Conservation (phyloP, 2,888 invertebrate genomes). For the Galerucella pusilla region DNA sequence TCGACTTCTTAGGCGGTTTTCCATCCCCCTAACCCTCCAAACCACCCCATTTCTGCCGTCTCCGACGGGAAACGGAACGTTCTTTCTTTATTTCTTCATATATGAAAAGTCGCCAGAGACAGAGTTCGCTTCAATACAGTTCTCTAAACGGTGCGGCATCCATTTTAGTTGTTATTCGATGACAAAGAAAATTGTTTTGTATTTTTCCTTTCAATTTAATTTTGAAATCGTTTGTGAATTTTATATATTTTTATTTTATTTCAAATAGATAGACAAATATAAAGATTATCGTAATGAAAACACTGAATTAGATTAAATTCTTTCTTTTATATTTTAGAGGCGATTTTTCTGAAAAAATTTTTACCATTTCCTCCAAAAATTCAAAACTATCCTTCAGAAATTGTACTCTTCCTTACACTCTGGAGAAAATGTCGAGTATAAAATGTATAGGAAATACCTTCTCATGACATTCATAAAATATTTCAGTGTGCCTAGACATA, state of each 20-base stretch:
- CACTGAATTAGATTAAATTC: no score
- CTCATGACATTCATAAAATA: no score
- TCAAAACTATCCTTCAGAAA: no score
- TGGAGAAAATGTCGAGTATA: no score
- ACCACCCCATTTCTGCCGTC: conserved; percentile 33
- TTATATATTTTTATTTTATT: background rate
- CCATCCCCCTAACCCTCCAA: conserved; percentile 19
- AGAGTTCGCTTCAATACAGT: conserved; percentile 12
- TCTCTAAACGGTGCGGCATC: conserved; percentile 13
- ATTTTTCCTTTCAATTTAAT: background rate
- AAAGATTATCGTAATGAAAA: no score
- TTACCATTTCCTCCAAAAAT: no score
- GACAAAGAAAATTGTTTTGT: conserved; percentile 10
- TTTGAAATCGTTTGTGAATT: background rate
- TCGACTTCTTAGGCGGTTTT: conserved; percentile 15
- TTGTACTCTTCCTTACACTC: no score
- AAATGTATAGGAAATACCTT: no score
- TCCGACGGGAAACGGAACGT: conserved; percentile 19
- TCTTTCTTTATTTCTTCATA: conserved; percentile 27
- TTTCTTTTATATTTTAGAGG: no score
- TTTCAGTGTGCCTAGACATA: no score
- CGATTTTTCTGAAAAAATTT: no score
- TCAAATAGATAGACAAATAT: background rate
- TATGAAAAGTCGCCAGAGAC: conserved; percentile 22
- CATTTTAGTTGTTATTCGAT: conserved; percentile 20